phyloP scores from a whole-genome alignment of 2,888 invertebrate genomes.

The Neoaliturus tenellus region DNA sequence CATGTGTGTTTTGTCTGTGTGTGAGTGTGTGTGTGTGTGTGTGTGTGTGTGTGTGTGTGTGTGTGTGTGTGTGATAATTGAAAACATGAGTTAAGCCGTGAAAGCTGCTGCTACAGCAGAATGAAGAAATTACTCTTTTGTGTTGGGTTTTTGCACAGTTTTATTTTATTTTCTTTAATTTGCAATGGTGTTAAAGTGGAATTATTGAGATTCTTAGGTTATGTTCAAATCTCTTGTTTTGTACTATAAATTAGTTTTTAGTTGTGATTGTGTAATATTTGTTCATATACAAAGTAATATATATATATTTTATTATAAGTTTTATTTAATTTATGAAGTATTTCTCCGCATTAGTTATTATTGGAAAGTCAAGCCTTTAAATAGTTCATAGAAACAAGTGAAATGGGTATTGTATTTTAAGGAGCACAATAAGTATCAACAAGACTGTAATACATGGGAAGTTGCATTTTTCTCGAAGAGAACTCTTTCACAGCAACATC shows the following conservation, averaged over 20 bases:
- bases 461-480: background rate
- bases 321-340: slow-evolving; percentile 9
- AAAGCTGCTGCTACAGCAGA: background rate
- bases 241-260: background rate
- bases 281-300: slow-evolving; percentile 41
- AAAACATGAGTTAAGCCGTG: background rate
- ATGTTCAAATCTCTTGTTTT: background rate
- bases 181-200: background rate
- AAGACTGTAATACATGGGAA: background rate
- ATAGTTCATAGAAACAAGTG: background rate
- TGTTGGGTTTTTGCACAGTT: background rate
- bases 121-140: background rate
- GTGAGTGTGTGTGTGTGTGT: too few relatives aligned
- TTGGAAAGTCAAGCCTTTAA: background rate
- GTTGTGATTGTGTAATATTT: slow-evolving; percentile 22
- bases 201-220: background rate
- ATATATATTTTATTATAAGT: slow-evolving; percentile 35
- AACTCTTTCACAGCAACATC: background rate
- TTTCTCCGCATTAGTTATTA: slow-evolving; percentile 1
- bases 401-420: background rate
- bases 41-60: too few relatives aligned
- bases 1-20: too few relatives aligned
- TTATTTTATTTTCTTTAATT: background rate
- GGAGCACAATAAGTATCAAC: slow-evolving; percentile 4
- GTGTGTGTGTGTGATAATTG: background rate